Conservation (phyloP, 2,888 invertebrate genomes). For the Blastobasis adustella region DNA sequence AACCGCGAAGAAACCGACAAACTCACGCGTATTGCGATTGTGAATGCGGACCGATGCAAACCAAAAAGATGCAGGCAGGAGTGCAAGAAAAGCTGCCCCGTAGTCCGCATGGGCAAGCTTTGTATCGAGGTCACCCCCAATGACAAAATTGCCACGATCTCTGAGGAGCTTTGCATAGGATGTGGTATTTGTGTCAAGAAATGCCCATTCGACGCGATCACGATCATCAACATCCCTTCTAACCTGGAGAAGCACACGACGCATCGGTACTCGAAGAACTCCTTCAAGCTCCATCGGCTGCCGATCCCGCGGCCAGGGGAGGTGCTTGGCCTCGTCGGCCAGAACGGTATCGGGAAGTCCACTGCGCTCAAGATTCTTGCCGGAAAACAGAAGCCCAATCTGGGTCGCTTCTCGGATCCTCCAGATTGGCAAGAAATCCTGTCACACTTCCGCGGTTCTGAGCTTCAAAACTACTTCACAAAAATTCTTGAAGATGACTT, state of each 20-base stretch:
- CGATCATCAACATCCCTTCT: constrained; percentile 98
- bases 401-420: constrained; percentile 94
- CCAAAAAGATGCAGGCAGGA: constrained; percentile 99
- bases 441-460: constrained; percentile 97
- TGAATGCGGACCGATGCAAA: constrained; percentile 98
- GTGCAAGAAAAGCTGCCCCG: constrained; percentile 98
- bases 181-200: constrained; percentile 99
- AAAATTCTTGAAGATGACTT: constrained; percentile 98
- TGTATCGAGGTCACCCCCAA: constrained; percentile 98
- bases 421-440: constrained; percentile 99
- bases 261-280: constrained; percentile 98
- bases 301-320: constrained; percentile 98
- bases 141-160: constrained; percentile 96
- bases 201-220: constrained; percentile 99
- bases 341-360: constrained; percentile 99
- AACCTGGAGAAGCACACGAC: constrained; percentile 99
- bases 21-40: constrained; percentile 97
- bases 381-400: constrained; percentile 98
- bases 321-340: constrained; percentile 97
- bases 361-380: constrained; percentile 98
- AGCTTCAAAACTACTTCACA: constrained; percentile 98
- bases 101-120: constrained; percentile 98
- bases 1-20: constrained; percentile 89
- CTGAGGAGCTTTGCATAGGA: constrained; percentile 98
- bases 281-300: constrained; percentile 97